These are phyloP conservation scores for Archegozetes longisetosus DNA, from an alignment of 1,140 invertebrate genomes.

Conservation along the genomic window DNA sequence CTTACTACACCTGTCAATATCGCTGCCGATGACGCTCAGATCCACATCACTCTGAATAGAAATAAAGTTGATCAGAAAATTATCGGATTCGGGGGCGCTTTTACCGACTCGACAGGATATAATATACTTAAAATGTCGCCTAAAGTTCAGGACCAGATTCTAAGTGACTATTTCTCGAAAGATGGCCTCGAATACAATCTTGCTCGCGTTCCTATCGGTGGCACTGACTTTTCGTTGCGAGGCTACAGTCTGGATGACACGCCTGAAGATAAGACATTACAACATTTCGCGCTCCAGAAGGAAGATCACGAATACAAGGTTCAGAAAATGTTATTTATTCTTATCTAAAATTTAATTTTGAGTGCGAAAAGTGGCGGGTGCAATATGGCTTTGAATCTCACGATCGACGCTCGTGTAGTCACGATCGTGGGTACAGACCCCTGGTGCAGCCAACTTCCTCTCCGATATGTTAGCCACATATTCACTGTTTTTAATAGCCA, in stretches of 20 bases:
- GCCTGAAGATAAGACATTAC: slow-evolving; percentile 40
- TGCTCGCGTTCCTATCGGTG: slow-evolving; percentile 59
- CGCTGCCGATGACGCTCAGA: background rate
- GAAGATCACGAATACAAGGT: slow-evolving; percentile 51
- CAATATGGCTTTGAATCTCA: no score
- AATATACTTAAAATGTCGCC: slow-evolving; percentile 1
- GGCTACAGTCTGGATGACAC: slow-evolving; percentile 50
- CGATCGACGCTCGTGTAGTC: no score
- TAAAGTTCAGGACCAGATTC: background rate
- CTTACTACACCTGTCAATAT: background rate
- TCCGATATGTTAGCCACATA: no score
- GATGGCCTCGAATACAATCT: slow-evolving; percentile 49
- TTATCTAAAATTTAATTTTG: slow-evolving; percentile 3
- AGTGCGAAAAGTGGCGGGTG: background rate
- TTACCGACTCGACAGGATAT: slow-evolving; percentile 55
- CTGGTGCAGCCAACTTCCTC: no score
- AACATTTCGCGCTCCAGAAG: slow-evolving; percentile 42
- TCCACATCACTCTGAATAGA: slow-evolving; percentile 17
- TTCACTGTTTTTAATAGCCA: no score
- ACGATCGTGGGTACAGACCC: no score
- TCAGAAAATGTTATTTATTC: background rate
- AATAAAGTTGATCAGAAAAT: slow-evolving; percentile 28
- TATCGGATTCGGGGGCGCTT: slow-evolving; percentile 67
- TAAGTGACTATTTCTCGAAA: slow-evolving; percentile 11
- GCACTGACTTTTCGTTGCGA: slow-evolving; percentile 57